Evolutionary conservation across 2,113 vertebrate species (phyloP).

Genomic region (Lepisosteus oculatus): DNA sequence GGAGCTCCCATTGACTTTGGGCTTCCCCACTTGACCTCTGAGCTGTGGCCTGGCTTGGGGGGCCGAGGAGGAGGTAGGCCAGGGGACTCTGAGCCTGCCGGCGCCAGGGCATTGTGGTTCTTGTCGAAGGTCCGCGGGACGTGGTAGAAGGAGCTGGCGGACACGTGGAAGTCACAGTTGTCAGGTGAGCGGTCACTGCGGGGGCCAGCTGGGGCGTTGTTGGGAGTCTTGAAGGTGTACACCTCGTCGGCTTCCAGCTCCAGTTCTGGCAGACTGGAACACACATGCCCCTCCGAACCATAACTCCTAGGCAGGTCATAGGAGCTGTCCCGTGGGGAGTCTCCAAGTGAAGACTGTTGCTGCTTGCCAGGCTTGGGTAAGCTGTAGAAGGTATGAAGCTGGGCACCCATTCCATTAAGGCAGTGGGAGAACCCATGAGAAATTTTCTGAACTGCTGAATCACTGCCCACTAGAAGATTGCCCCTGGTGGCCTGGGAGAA

Average conservation of each 20-base stretch:
- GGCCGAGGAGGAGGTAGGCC: constrained; percentile 81
- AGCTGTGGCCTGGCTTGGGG: constrained; percentile 81
- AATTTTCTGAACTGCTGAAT: constrained; percentile 84
- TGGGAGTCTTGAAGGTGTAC: constrained; percentile 91
- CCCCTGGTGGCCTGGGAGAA: constrained; percentile 89
- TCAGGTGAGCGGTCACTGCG: constrained; percentile 77
- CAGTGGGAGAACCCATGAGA: constrained; percentile 87
- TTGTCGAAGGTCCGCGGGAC: constrained; percentile 91
- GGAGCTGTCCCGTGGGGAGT: constrained; percentile 65
- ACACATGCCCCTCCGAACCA: constrained; percentile 69
- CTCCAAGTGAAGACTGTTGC: constrained; percentile 56
- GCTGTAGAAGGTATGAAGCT: constrained; percentile 89
- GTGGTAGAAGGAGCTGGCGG: constrained; percentile 87
- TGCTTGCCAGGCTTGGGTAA: constrained; percentile 87
- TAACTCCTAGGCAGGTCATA: constrained; percentile 83
- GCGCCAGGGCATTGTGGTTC: constrained; percentile 87
- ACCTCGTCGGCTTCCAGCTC: constrained; percentile 84
- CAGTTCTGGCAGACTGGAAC: constrained; percentile 66
- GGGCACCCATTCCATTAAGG: constrained; percentile 75
- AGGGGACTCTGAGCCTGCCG: constrained; percentile 69
- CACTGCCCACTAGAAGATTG: constrained; percentile 78
- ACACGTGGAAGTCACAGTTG: constrained; percentile 80
- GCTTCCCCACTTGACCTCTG: constrained; percentile 81
- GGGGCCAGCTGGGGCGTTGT: constrained; percentile 79
- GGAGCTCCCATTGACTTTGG: constrained; percentile 71